Evolutionary conservation across 2,888 invertebrate species (phyloP), one percentile per base, ranked within the genome.

Genomic region (Athripsodes cinereus): DNA sequence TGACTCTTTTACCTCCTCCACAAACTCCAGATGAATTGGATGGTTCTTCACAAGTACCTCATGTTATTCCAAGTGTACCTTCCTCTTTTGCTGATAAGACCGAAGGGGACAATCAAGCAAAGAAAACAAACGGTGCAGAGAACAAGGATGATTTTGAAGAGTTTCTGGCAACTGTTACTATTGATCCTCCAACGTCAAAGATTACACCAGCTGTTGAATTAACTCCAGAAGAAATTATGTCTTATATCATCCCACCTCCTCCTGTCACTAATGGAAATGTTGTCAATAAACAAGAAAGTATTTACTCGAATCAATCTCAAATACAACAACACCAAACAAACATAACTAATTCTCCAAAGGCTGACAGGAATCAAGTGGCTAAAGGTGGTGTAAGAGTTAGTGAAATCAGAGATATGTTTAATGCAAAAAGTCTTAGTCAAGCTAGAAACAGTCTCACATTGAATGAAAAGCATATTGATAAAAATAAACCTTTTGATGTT

Each of bases 1-100:
- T 93, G 72, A 92, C 92, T 55, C 81, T 90, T 69, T 84, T 93
- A 70, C 92, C 92, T 62, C 92, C 92, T 20, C 92, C 92, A 0
- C 86, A 87, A 69, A 91, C 91, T 19, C 91, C 91, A 1, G 90
- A 90, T 69, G 89, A 90, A 72, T 72, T 89, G 70, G 89, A 90
- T 70, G 78, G 82, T 71, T 81, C 85, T 63, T 75, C 79, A 62
- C 78, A 79, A 69, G 80, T 85, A 72, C 83, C 87, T 67, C 82
- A 85, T 65, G 82, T 87, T 65, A 75, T 89, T 65, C 87, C 86
- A 67, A 77, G 84, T 56, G 88, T 90, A 22, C 90, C 90, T 10
- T 82, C 84, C 11, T 88, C 87, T 1, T 91, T 91, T 67, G 88
- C 87, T 18, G 90, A 90, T 69, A 82, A 83, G 31, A 69, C 66